These are phyloP conservation scores for Catostylus mosaicus DNA, from an alignment of 30 jellyfish, hydroid and myxozoan genomes.

Conservation along the genomic window DNA sequence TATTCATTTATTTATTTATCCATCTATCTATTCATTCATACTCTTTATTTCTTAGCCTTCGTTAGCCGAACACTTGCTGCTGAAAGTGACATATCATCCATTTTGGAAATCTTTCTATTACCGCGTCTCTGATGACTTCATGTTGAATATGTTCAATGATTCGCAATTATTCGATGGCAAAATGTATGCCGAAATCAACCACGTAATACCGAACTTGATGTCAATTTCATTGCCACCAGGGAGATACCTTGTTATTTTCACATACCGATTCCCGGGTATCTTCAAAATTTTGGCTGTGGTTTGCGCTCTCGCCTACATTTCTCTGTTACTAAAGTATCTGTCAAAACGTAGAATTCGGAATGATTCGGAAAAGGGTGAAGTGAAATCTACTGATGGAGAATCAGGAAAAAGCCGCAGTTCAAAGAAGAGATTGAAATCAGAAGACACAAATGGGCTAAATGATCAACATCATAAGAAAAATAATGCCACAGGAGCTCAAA, in stretches of 20 bases:
- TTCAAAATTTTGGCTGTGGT: slow-evolving; percentile 72
- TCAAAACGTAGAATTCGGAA: not conserved
- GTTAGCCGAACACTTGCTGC: slow-evolving; percentile 75
- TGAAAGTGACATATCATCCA: slow-evolving; percentile 95
- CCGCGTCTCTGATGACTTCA: slow-evolving; percentile 66
- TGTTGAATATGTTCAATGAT: slow-evolving; percentile 35
- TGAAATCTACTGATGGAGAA: no score
- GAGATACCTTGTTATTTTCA: slow-evolving; percentile 79
- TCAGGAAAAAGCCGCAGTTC: no score
- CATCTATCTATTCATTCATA: no score
- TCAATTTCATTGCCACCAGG: slow-evolving; percentile 93
- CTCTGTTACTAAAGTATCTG: not conserved
- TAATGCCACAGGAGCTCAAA: no score
- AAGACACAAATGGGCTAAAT: no score
- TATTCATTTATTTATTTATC: no score
- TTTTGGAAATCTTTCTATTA: slow-evolving; percentile 84
- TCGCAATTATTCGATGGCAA: slow-evolving; percentile 52
- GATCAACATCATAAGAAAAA: no score
- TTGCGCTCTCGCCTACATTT: slow-evolving; percentile 18
- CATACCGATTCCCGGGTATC: slow-evolving; percentile 83
- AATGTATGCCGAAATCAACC: slow-evolving; percentile 51
- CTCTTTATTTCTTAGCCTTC: slow-evolving; percentile 51
- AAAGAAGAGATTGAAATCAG: no score
- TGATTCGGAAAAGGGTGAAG: no score
- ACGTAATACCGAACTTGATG: slow-evolving; percentile 94